A percentile compares a stretch with the other conserved stretches of the same genome.
Evolutionary conservation across 2,888 invertebrate genomes (phyloP).

Genomic region (Slavum lentiscoides): DNA sequence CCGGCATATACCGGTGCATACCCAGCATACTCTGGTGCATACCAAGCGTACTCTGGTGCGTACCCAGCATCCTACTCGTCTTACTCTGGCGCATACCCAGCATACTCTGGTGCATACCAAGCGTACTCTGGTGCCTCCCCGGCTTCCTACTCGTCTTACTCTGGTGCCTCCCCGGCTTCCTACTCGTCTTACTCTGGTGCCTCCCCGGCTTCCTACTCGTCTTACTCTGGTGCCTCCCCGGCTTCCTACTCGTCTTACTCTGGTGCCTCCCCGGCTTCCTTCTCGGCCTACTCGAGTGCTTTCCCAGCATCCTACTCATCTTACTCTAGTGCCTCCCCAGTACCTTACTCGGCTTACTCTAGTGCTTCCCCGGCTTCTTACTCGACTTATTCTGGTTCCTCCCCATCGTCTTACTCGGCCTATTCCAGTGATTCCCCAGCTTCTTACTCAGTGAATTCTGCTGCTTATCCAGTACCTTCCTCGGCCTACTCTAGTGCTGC

Average conservation of each 20-base stretch:
- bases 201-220: conserved; percentile 1
- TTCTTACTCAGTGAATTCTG: conserved; percentile 5
- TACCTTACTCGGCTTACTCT: neutral
- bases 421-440: neutral
- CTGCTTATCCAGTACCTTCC: conserved; percentile 4
- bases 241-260: neutral
- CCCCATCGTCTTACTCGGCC: neutral
- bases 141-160: too few species aligned
- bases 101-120: conserved; percentile 5
- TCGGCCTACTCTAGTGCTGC: conserved; percentile 16
- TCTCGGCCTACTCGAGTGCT: neutral
- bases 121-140: neutral
- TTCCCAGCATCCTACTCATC: conserved; percentile 8
- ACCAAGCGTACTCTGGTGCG: neutral
- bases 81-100: neutral
- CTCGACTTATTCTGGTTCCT: neutral
- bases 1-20: neutral
- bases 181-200: conserved; percentile 7
- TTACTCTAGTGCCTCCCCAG: neutral
- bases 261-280: neutral
- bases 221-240: neutral
- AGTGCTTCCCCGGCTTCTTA: neutral
- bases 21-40: neutral
- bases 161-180: too few species aligned
- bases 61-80: neutral